Base-by-base conservation (phyloP, 2,113 vertebrate species). In the Microtus richardsoni region DNA sequence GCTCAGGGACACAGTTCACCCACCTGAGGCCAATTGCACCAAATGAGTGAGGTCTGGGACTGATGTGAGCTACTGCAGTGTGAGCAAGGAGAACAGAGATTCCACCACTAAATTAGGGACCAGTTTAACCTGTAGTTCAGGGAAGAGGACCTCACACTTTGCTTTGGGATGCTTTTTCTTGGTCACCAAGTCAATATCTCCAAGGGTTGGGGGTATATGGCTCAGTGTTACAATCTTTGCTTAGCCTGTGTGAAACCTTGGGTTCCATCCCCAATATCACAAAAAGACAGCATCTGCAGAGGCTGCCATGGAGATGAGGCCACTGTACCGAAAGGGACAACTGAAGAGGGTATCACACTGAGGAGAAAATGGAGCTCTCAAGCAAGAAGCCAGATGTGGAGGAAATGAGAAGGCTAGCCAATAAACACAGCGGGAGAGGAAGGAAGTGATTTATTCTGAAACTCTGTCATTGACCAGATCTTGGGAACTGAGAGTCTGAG, bases 401-500 rank as follows among this genome's bases (percentile, higher is more conserved):
- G 4, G 68, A 71, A 93, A 83, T 28, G 49, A 93, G 60, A 89
- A n/a, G 26, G 47, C 1, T 21, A 33, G 64, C 41, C 1, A 62
- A 7, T 28, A 52, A 22, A 73, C 52, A 33, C 49, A 26, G 28
- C 49, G 14, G 68, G 17, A n/a, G 22, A 26, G 39, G 77, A 73
- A 30, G 74, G 13, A 30, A 39, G n/a, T 73, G 54, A 82, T 54
- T 91, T 79, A 78, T 22, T 44, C 9, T 70, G 86, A 97, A 93
- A 80, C 87, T 66, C 83, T 3, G 3, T 7, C 39, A 41, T 21
- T 30, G 58, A 19, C 41, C n/a, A 54, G 12, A 28, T 85, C 71
- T 75, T 30, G 68, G 88, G 95, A 96, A 96, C 74, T 60, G 93
- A 94, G 52, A 89, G 41, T 33, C 2, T 4, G 14, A 10, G n/a